These are phyloP conservation scores for Dicyrtomina minuta DNA, from an alignment of 2,888 invertebrate species.

Conservation along the genomic window DNA sequence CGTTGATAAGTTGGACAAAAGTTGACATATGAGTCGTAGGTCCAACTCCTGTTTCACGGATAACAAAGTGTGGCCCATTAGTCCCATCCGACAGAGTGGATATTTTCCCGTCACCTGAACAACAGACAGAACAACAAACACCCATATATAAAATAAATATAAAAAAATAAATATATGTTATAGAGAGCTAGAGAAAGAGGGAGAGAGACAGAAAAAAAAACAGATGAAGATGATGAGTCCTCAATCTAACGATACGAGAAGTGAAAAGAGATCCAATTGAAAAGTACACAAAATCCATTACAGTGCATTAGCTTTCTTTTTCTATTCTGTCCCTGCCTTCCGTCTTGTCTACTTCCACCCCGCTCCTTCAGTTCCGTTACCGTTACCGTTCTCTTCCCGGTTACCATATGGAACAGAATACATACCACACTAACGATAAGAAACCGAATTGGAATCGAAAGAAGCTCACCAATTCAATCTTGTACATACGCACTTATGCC, in stretches of 20 bases:
- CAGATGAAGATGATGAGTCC: not conserved
- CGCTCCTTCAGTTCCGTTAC: no score
- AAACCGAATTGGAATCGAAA: no score
- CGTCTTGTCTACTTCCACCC: no score
- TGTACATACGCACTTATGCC: no score
- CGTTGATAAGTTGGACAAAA: conserved; percentile 52
- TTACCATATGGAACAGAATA: no score
- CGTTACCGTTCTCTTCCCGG: no score
- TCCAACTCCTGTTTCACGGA: conserved; percentile 50
- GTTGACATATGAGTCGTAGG: conserved; percentile 52
- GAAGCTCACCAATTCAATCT: no score
- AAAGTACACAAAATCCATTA: conserved; percentile 26
- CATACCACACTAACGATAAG: no score
- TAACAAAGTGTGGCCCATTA: conserved; percentile 52
- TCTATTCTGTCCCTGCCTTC: no score
- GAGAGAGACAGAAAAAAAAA: not conserved
- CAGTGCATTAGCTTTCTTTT: conserved; percentile 12
- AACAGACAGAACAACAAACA: conserved; percentile 8
- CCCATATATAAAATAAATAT: no score
- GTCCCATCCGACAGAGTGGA: conserved; percentile 50
- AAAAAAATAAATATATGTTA: no score
- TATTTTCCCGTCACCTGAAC: conserved; percentile 52
- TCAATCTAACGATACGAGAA: no score
- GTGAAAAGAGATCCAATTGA: conserved; percentile 22
- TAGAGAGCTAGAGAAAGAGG: not conserved